Conservation (phyloP, 2,888 invertebrate genomes). For the Meandrusa payeni region DNA sequence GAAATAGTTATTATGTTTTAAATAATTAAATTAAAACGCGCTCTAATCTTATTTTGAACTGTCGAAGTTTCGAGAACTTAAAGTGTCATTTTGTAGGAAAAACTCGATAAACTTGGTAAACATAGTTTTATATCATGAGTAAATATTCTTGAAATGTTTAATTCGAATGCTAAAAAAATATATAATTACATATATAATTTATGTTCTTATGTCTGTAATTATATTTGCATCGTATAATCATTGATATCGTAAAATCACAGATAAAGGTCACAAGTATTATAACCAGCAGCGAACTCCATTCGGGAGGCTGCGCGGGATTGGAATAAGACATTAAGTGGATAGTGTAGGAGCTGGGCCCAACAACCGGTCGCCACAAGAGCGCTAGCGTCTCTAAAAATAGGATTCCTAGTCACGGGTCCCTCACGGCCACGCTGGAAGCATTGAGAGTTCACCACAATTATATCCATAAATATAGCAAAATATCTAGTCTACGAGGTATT, state of each 20-base stretch:
- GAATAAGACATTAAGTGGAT: constrained; percentile 38
- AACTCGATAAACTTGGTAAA: too few relatives aligned
- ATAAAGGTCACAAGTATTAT: constrained; percentile 24
- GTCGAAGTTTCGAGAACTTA: too few relatives aligned
- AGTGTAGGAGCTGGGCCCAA: constrained; percentile 23
- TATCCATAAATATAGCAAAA: neutral
- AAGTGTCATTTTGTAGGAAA: too few relatives aligned
- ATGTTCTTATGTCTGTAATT: too few relatives aligned
- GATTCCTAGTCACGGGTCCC: constrained; percentile 18
- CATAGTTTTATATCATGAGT: too few relatives aligned
- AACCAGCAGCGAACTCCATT: constrained; percentile 7
- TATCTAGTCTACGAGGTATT: constrained; percentile 3
- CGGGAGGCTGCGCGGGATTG: constrained; percentile 18
- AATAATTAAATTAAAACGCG: too few relatives aligned
- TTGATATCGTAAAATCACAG: constrained; percentile 21
- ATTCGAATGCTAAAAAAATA: too few relatives aligned
- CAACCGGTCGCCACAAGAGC: constrained; percentile 35
- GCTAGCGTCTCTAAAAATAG: constrained; percentile 32
- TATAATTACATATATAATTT: too few relatives aligned
- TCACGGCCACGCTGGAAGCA: neutral
- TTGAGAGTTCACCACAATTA: neutral
- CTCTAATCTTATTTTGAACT: too few relatives aligned
- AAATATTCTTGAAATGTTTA: too few relatives aligned
- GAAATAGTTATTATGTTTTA: too few relatives aligned
- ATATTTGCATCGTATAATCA: constrained; percentile 24